Evolutionary conservation across 2,113 vertebrate genomes (phyloP).

Genomic region (Lepisosteus oculatus): DNA sequence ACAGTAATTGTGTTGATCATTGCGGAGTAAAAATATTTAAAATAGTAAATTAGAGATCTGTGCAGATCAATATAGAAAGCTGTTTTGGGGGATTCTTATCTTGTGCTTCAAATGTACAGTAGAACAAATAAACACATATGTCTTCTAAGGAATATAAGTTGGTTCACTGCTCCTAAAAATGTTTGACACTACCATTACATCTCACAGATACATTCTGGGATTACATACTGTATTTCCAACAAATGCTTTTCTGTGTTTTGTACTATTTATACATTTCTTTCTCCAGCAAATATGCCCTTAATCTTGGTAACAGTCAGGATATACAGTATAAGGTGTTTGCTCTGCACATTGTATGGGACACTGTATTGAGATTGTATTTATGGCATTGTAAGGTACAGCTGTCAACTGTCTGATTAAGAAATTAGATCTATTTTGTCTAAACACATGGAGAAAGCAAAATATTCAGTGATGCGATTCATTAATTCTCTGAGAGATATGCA

Average conservation of each 20-base stretch:
- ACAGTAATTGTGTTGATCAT: background rate
- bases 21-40: too few relatives aligned
- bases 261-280: conserved; percentile 3
- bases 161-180: conserved; percentile 7
- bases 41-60: too few relatives aligned
- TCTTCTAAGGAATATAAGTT: background rate
- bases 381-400: background rate
- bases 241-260: background rate
- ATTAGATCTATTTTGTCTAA: conserved; percentile 4
- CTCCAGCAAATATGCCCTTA: background rate
- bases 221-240: too few relatives aligned
- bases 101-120: background rate
- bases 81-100: too few relatives aligned
- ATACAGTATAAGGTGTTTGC: background rate
- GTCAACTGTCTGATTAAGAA: background rate
- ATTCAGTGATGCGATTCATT: conserved; percentile 4
- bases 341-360: background rate
- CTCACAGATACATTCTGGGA: background rate
- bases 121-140: background rate
- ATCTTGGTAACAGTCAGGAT: conserved; percentile 3
- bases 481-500: background rate
- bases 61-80: too few relatives aligned
- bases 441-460: background rate
- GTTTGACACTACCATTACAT: conserved; percentile 2
- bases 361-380: background rate